These are phyloP conservation scores for Eretmocerus hayati DNA, from an alignment of 2,888 invertebrate genomes.

Conservation along the genomic window DNA sequence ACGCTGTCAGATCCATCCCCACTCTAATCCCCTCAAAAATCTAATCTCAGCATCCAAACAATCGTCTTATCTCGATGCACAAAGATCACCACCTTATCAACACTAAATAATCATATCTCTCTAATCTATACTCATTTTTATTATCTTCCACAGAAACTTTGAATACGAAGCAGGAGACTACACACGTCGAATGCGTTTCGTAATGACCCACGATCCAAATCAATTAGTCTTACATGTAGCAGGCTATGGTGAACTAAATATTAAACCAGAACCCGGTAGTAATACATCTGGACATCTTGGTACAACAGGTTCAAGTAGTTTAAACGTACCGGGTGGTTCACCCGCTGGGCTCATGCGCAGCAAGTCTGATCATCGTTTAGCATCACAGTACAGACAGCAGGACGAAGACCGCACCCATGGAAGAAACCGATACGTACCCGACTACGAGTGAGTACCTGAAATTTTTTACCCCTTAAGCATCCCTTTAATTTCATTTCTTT, in stretches of 20 bases:
- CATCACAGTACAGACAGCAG: slow-evolving; percentile 81
- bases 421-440: slow-evolving; percentile 44
- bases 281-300: slow-evolving; percentile 41
- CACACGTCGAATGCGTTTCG: slow-evolving; percentile 74
- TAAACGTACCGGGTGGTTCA: slow-evolving; percentile 55
- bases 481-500: not conserved
- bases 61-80: too few species aligned
- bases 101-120: too few species aligned
- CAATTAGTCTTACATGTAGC: slow-evolving; percentile 81
- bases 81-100: too few species aligned
- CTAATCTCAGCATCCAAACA: too few species aligned
- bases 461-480: too few species aligned
- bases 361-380: slow-evolving; percentile 87
- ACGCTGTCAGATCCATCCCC: too few species aligned
- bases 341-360: slow-evolving; percentile 82
- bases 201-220: slow-evolving; percentile 87
- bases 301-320: slow-evolving; percentile 48
- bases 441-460: slow-evolving; percentile 44
- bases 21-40: too few species aligned
- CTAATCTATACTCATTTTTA: too few species aligned
- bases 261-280: slow-evolving; percentile 54
- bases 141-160: slow-evolving; percentile 61
- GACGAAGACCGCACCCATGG: slow-evolving; percentile 55
- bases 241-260: slow-evolving; percentile 84
- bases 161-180: slow-evolving; percentile 91